phyloP scores from a whole-genome alignment of 2,113 vertebrate genomes.

The Girardinichthys multiradiatus region DNA sequence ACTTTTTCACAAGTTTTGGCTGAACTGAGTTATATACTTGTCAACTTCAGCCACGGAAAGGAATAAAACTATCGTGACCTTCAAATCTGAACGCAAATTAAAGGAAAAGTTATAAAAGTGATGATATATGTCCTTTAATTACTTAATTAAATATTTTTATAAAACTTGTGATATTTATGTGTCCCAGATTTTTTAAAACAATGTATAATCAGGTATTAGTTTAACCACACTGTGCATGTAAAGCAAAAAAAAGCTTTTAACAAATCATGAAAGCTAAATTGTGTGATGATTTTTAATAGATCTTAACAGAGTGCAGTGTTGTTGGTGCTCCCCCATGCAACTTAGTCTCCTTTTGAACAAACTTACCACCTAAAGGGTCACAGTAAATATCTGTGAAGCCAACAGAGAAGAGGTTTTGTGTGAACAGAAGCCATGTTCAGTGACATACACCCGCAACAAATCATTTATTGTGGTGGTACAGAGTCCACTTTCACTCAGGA shows the following conservation, averaged over 20 bases:
- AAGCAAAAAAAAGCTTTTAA: not conserved
- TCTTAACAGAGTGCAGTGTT: slow-evolving; percentile 10
- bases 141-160: not conserved
- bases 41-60: too few species aligned
- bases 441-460: slow-evolving; percentile 43
- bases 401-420: slow-evolving; percentile 68
- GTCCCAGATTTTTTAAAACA: slow-evolving; percentile 11
- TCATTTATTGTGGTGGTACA: slow-evolving; percentile 30
- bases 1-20: too few species aligned
- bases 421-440: slow-evolving; percentile 27
- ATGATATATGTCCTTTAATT: not conserved
- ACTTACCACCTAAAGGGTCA: slow-evolving; percentile 85
- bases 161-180: slow-evolving; percentile 13
- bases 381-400: slow-evolving; percentile 83
- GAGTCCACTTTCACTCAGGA: slow-evolving; percentile 41
- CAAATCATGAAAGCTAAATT: not conserved
- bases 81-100: too few species aligned
- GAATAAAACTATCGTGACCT: too few species aligned
- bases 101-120: too few species aligned
- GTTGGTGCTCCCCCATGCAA: slow-evolving; percentile 48
- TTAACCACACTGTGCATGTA: not conserved
- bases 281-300: not conserved
- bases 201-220: slow-evolving; percentile 1
- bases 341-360: slow-evolving; percentile 20
- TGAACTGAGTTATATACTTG: too few species aligned